phyloP scores from a whole-genome alignment of 2,888 invertebrate species.

The Salpingus planirostris region DNA sequence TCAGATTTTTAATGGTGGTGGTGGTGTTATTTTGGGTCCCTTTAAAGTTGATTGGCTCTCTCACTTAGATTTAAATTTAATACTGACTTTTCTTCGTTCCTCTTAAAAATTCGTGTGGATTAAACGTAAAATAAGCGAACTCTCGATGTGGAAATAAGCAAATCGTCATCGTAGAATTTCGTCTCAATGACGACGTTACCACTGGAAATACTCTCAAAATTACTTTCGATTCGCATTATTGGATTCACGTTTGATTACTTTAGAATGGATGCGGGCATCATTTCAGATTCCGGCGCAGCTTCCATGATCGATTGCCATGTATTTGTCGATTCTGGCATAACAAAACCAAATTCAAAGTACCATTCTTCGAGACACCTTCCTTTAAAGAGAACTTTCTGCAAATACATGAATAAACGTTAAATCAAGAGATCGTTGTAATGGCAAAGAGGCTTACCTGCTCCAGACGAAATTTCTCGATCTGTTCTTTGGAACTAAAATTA shows the following conservation, averaged over 20 bases:
- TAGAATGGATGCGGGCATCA: conserved; percentile 99
- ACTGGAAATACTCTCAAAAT: conserved; percentile 47
- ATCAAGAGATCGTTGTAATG: not conserved
- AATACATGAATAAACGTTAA: conserved; percentile 20
- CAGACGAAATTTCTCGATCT: conserved; percentile 91
- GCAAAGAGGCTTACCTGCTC: conserved; percentile 53
- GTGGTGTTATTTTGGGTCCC: too few relatives aligned
- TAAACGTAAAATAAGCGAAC: conserved; percentile 93
- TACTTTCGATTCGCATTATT: conserved; percentile 1
- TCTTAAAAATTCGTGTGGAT: too few relatives aligned
- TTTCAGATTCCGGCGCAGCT: conserved; percentile 98
- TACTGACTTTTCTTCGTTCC: too few relatives aligned
- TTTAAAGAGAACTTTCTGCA: conserved; percentile 69
- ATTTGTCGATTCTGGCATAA: conserved; percentile 96
- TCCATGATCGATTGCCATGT: conserved; percentile 99
- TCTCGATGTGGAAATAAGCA: conserved; percentile 88
- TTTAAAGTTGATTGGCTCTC: too few relatives aligned
- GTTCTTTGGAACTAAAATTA: conserved; percentile 76
- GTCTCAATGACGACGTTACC: conserved; percentile 96
- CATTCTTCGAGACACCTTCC: conserved; percentile 95
- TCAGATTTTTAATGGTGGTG: too few relatives aligned
- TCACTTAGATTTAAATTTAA: too few relatives aligned
- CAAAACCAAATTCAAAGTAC: conserved; percentile 99
- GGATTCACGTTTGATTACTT: conserved; percentile 54
- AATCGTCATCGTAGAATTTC: conserved; percentile 90